phyloP scores from a whole-genome alignment of 2,888 invertebrate genomes.

The Embidobia sp. region DNA sequence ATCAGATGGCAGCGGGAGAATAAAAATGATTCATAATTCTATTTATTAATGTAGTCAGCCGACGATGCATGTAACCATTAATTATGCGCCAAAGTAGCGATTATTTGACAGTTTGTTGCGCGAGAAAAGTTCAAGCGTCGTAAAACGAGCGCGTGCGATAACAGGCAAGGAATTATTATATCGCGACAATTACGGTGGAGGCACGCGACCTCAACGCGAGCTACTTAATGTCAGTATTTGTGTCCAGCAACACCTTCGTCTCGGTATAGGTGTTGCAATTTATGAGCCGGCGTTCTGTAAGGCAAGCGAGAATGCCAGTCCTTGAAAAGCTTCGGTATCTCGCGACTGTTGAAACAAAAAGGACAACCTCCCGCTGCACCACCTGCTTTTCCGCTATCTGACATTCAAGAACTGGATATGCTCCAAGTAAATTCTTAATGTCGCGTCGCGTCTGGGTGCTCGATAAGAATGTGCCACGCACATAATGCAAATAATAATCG shows the following conservation, averaged over 20 bases:
- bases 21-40: slow-evolving; percentile 36
- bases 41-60: slow-evolving; percentile 23
- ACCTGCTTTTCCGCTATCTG: slow-evolving; percentile 51
- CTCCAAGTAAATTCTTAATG: slow-evolving; percentile 56
- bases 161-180: slow-evolving; percentile 61
- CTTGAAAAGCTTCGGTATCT: slow-evolving; percentile 60
- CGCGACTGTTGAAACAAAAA: slow-evolving; percentile 36
- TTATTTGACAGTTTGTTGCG: slow-evolving; percentile 13
- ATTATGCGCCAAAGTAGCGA: slow-evolving; percentile 12
- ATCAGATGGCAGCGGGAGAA: not conserved
- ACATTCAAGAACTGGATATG: slow-evolving; percentile 45
- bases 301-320: slow-evolving; percentile 38
- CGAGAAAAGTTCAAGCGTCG: slow-evolving; percentile 10
- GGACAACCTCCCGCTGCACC: slow-evolving; percentile 30
- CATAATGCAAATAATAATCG: slow-evolving; percentile 40
- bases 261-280: slow-evolving; percentile 68
- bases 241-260: slow-evolving; percentile 60
- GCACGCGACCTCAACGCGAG: slow-evolving; percentile 67
- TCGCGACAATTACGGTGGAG: slow-evolving; percentile 65
- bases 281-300: slow-evolving; percentile 65
- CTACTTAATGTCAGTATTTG: slow-evolving; percentile 71
- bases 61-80: slow-evolving; percentile 19
- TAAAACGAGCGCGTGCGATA: slow-evolving; percentile 35
- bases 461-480: slow-evolving; percentile 22
- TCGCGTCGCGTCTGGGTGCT: slow-evolving; percentile 15